Base-by-base conservation (phyloP, 2,888 invertebrate genomes). In the Mythimna loreyi region DNA sequence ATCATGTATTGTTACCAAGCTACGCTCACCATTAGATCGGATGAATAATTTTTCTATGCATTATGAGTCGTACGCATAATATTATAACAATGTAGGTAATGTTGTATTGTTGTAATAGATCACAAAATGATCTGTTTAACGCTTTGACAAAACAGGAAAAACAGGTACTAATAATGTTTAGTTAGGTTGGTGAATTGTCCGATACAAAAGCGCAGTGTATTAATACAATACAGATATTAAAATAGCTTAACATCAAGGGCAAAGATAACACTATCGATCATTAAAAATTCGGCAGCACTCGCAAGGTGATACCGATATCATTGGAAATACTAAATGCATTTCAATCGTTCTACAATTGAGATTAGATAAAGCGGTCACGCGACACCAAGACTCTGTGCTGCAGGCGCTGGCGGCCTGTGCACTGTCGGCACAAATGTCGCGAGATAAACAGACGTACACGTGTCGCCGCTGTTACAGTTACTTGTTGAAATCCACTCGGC, bases 401-500 rank as follows among this genome's bases (percentile, higher is more conserved):
- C 77, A 73, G 66, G 75, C 76, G 80, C 64, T 25, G 55, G 64
- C 30, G 66, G 52, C 30, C 45, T 58, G 21, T 72, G 72, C 79
- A 76, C 75, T 78, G 69, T 55, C 58, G 65, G 67, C 66, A n/a
- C n/a, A n/a, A n/a, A n/a, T n/a, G n/a, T n/a, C n/a, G n/a, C n/a
- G 74, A 77, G 73, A 85, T 85, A 87, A 87, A 88, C 87, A 88
- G 85, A 78, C 64, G 61, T 73, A 78, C 84, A 86, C 87, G 87
- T 88, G 89, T 82, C 78, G 60, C 43, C 60, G 30, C 19, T 55
- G 67, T 60, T 71, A 67, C 58, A 70, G 58, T 57, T 72, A 81
- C 72, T 83, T 74, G 78, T 67, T 71, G 68, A 69, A 80, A 73
- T 61, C 67, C 65, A 64, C 50, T 36, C 69, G 33, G 36, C 64